A percentile compares a stretch with the other conserved stretches of the same genome.
Conservation (phyloP, 1,140 invertebrate genomes). For the Drosophila gunungcola region DNA sequence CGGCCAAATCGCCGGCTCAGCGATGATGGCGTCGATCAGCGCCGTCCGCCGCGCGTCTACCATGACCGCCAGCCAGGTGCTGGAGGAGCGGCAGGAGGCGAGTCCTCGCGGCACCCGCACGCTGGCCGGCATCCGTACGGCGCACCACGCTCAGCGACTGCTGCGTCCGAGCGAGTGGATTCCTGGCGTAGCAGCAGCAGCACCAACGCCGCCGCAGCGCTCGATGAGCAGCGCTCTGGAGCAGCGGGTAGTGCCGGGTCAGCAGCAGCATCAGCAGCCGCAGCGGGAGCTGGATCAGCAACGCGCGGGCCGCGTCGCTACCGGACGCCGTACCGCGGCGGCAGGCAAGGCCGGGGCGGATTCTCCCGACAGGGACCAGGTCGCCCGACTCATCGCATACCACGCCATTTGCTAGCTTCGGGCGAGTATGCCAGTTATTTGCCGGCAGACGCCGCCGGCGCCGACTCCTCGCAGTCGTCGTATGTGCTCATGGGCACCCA, state of each 20-base stretch:
- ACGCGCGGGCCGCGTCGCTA: slow-evolving; percentile 71
- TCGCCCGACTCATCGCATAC: slow-evolving; percentile 83
- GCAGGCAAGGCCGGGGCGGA: slow-evolving; percentile 78
- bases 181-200: slow-evolving; percentile 85
- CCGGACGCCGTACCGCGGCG: slow-evolving; percentile 81
- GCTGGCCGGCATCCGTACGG: slow-evolving; percentile 63
- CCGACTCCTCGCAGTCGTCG: slow-evolving; percentile 79
- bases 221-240: slow-evolving; percentile 63
- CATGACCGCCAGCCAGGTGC: slow-evolving; percentile 46
- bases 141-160: slow-evolving; percentile 63
- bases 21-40: slow-evolving; percentile 62
- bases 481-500: slow-evolving; percentile 88
- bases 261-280: slow-evolving; percentile 13
- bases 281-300: slow-evolving; percentile 37
- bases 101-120: slow-evolving; percentile 44
- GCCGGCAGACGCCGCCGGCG: slow-evolving; percentile 76
- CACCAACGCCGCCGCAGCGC: slow-evolving; percentile 49
- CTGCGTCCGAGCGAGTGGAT: slow-evolving; percentile 80
- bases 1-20: slow-evolving; percentile 64
- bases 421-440: slow-evolving; percentile 77
- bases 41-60: slow-evolving; percentile 64
- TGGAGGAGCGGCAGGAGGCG: slow-evolving; percentile 34
- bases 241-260: slow-evolving; percentile 51
- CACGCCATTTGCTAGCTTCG: slow-evolving; percentile 83
- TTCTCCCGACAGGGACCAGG: slow-evolving; percentile 83